Evolutionary conservation across 1,140 invertebrate genomes (phyloP), one percentile per base, ranked within the genome.

Genomic region (Panagrolaimus sp.): DNA sequence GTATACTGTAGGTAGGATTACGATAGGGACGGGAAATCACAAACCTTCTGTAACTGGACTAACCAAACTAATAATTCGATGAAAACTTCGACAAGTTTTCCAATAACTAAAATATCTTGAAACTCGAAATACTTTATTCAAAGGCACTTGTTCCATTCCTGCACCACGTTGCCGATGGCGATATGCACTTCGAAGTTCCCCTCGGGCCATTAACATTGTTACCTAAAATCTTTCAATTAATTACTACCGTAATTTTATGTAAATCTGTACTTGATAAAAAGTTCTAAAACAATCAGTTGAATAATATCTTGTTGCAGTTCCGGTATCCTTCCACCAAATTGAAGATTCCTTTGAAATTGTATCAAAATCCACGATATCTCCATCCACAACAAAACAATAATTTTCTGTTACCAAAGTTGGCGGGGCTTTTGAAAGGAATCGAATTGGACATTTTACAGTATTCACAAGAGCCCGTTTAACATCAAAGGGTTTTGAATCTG

Each of bases 251-350:
- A n/a, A n/a, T n/a, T n/a, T n/a, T n/a, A n/a, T n/a, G n/a, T n/a
- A n/a, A n/a, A n/a, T n/a, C n/a, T n/a, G n/a, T n/a, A 74, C 73
- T 68, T 74, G 73, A 66, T 74, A 58, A 48, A 74, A 74, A 3
- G 73, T 74, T 12, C 43, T 76, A 64, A 77, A 15, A 7, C 44
- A 65, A 52, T 74, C 73, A 21, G 52, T 58, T 28, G 28, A 26
- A 32, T 65, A 65, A 47, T 65, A 65, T 12, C 63, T 12, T 15
- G 63, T 65, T 12, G 63, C 63, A 15, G 28, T 65, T 4, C 63
- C 43, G 1, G 63, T 65, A 43, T 65, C 63, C 17, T 43, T 65
- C 63, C 63, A 65, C 43, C 43, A 47, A 1, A 24, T 26, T n/a
- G 26, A 24, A 0, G 63, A 43, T 21, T 65, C 63, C 0, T 43